phyloP scores from a whole-genome alignment of 2,113 vertebrate genomes.

The Pholis gunnellus region DNA sequence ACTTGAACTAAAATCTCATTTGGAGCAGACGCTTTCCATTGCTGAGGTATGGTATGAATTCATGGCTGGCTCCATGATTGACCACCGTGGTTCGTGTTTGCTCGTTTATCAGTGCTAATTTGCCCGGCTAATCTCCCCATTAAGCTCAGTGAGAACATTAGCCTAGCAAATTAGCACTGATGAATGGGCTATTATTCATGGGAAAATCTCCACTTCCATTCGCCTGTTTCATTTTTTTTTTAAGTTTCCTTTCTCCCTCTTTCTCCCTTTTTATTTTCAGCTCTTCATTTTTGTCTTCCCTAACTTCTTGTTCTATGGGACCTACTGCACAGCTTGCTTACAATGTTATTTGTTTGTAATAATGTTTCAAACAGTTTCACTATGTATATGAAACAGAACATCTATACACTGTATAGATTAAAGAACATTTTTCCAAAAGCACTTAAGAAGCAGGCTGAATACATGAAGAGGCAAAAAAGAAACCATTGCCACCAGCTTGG shows the following conservation, averaged over 20 bases:
- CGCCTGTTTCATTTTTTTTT: slow-evolving; percentile 9
- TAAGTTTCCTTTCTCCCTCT: neutral
- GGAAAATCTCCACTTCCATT: slow-evolving; percentile 50
- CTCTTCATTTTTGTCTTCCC: neutral
- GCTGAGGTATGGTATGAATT: slow-evolving; percentile 39
- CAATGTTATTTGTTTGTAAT: neutral
- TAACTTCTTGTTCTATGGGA: neutral
- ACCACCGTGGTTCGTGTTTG: slow-evolving; percentile 69
- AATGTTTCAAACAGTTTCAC: neutral
- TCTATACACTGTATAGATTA: neutral
- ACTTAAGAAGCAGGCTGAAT: neutral
- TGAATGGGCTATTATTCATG: slow-evolving; percentile 77
- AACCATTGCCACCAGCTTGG: neutral
- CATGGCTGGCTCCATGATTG: slow-evolving; percentile 65
- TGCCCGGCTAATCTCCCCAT: slow-evolving; percentile 75
- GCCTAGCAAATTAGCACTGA: slow-evolving; percentile 77
- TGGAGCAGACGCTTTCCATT: slow-evolving; percentile 63
- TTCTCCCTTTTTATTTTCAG: neutral
- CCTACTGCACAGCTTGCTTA: neutral
- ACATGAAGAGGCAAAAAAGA: neutral
- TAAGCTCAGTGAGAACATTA: slow-evolving; percentile 78
- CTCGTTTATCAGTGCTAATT: slow-evolving; percentile 80
- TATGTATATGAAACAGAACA: neutral
- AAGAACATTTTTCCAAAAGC: neutral
- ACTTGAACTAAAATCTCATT: slow-evolving; percentile 53